These are phyloP conservation scores for Clistopyga incitator DNA, from an alignment of 2,888 invertebrate species.

Conservation along the genomic window DNA sequence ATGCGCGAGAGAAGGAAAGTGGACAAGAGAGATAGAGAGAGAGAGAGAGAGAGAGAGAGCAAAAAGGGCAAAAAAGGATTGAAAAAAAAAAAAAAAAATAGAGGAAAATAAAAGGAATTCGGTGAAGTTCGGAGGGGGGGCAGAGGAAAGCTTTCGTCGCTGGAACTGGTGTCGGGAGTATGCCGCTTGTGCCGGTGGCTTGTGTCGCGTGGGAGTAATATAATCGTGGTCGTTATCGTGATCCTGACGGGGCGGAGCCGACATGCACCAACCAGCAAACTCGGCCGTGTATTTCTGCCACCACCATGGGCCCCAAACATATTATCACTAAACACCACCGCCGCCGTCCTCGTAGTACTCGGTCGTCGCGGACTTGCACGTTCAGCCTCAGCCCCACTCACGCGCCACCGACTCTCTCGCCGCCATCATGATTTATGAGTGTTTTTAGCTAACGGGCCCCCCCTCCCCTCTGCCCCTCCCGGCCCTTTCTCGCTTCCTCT, in stretches of 20 bases:
- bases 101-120: conserved; percentile 20
- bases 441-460: conserved; percentile 67
- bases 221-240: conserved; percentile 80
- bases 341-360: conserved; percentile 64
- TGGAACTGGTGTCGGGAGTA: conserved; percentile 55
- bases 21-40: background rate
- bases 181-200: conserved; percentile 43
- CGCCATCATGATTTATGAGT: conserved; percentile 79
- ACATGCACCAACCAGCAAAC: conserved; percentile 80
- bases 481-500: conserved; percentile 10
- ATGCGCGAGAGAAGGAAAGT: conserved; percentile 27
- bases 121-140: conserved; percentile 21
- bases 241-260: conserved; percentile 79
- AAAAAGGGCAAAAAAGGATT: no score
- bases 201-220: conserved; percentile 79
- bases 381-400: conserved; percentile 68
- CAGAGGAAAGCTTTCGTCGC: conserved; percentile 30
- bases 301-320: conserved; percentile 74
- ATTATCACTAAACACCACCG: conserved; percentile 78
- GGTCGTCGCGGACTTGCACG: conserved; percentile 60
- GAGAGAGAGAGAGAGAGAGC: no score
- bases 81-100: background rate
- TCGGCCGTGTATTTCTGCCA: conserved; percentile 76
- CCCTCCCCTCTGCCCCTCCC: conserved; percentile 22
- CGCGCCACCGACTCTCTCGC: conserved; percentile 72